Base-by-base conservation (phyloP, 1,140 invertebrate genomes). In the Papilio dardanus region DNA sequence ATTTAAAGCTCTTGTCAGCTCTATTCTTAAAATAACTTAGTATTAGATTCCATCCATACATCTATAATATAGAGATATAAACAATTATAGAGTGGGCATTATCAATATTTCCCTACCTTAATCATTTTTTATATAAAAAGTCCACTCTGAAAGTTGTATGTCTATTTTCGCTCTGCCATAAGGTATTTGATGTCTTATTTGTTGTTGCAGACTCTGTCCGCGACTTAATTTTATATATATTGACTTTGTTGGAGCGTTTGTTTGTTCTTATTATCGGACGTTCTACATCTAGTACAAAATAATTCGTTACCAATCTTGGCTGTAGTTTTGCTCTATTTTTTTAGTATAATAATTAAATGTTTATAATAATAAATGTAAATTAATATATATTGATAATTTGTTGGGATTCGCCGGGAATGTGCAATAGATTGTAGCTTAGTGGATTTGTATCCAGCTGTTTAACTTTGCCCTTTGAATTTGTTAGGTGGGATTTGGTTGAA, bases 371-470 rank as follows among this genome's bases (percentile, higher is more conserved):
- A 83, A 71, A 84, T 78, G 28, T 75, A 81, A 81, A 76, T 62
- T 81, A 75, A 79, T 78, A 77, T 75, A 77, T 77, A 74, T 46
- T 65, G 30, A 75, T 78, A 87, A 82, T 87, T 81, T 87, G 88
- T 88, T 91, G 85, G 77, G 82, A 88, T 82, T 83, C 85, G 91
- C 91, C 91, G 91, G 91, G 91, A 86, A 91, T 90, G 91, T 93
- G 91, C 91, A 93, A 93, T 93, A 90, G 89, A 79, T 50, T 67
- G 79, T 85, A 85, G 83, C 73, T 78, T 86, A 83, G 83, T 67
- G 77, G 76, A 46, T 78, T 73, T 74, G 10, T 62, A 58, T 40
- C 77, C 73, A 68, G 74, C 31, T 46, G 46, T 74, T 71, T 69
- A 33, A 69, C 67, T 33, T 69, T 69, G 40, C 35, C 67, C 67